Evolutionary conservation across 1,140 invertebrate species (phyloP).

Genomic region (Dendroctonus ponderosae): DNA sequence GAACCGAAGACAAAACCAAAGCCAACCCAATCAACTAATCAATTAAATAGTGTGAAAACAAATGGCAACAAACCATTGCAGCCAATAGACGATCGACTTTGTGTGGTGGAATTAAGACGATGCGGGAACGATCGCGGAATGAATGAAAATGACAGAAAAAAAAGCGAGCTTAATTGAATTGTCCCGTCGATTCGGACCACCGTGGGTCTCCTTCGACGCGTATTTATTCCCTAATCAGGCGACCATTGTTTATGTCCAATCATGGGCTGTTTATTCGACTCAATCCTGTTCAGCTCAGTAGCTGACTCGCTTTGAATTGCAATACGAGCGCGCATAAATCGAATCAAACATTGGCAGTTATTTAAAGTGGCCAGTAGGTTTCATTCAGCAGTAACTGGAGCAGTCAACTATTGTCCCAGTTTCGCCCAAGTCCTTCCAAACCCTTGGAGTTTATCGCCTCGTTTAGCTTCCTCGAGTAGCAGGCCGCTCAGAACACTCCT

Average conservation of each 20-base stretch:
- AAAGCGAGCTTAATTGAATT: slow-evolving; percentile 40
- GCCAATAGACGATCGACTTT: not conserved
- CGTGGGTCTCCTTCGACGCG: slow-evolving; percentile 31
- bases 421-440: too few species aligned
- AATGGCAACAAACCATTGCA: not conserved
- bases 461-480: too few species aligned
- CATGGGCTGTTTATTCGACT: slow-evolving; percentile 34
- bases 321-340: slow-evolving; percentile 38
- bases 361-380: slow-evolving; percentile 16
- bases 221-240: slow-evolving; percentile 42
- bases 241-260: slow-evolving; percentile 42
- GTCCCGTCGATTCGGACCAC: slow-evolving; percentile 39
- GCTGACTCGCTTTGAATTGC: slow-evolving; percentile 40
- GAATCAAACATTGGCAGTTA: slow-evolving; percentile 36
- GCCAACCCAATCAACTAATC: too few species aligned
- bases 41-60: too few species aligned
- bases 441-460: too few species aligned
- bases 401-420: too few species aligned
- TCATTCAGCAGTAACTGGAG: too few species aligned
- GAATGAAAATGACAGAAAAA: slow-evolving; percentile 27
- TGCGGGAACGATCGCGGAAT: slow-evolving; percentile 9
- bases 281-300: slow-evolving; percentile 32
- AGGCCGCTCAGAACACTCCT: too few species aligned
- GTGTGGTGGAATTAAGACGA: slow-evolving; percentile 16
- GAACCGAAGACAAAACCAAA: too few species aligned